phyloP scores from a whole-genome alignment of 1,140 invertebrate genomes.

The Leptinotarsa undecemlineata region DNA sequence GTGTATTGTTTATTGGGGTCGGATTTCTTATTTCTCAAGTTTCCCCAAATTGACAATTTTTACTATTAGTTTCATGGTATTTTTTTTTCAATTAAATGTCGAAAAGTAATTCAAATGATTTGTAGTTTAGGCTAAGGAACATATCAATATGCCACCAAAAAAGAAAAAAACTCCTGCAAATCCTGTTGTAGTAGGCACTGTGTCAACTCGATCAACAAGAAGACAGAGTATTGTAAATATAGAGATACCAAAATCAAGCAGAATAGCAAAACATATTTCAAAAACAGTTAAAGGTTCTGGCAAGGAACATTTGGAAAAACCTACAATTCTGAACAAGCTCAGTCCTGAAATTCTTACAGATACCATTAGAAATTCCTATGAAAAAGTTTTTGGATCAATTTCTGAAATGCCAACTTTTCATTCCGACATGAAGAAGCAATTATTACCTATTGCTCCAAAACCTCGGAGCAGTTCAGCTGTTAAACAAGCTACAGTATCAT shows the following conservation, averaged over 20 bases:
- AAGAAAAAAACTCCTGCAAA: conserved; percentile 29
- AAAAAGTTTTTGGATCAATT: not conserved
- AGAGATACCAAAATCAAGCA: conserved; percentile 34
- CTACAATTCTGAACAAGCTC: not conserved
- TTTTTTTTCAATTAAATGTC: too few species aligned
- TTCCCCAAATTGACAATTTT: too few species aligned
- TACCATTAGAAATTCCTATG: conserved; percentile 17
- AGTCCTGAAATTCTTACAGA: not conserved
- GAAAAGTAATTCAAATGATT: too few species aligned
- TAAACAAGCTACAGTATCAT: too few species aligned
- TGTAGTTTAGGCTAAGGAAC: too few species aligned
- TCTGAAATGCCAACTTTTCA: not conserved
- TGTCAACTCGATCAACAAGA: conserved; percentile 40
- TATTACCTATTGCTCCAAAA: not conserved
- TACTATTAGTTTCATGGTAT: too few species aligned
- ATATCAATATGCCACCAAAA: conserved; percentile 36
- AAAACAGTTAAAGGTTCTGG: conserved; percentile 2
- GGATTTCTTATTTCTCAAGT: too few species aligned
- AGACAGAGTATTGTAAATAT: conserved; percentile 41
- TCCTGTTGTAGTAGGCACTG: conserved; percentile 39
- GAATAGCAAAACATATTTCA: conserved; percentile 22
- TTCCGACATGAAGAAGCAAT: not conserved
- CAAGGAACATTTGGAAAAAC: not conserved
- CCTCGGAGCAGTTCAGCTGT: too few species aligned
- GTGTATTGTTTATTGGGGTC: too few species aligned